Evolutionary conservation across 2,797 vertebrate species (phyloP), one percentile per base, ranked within the genome.

Genomic region (Sebastes dallii): DNA sequence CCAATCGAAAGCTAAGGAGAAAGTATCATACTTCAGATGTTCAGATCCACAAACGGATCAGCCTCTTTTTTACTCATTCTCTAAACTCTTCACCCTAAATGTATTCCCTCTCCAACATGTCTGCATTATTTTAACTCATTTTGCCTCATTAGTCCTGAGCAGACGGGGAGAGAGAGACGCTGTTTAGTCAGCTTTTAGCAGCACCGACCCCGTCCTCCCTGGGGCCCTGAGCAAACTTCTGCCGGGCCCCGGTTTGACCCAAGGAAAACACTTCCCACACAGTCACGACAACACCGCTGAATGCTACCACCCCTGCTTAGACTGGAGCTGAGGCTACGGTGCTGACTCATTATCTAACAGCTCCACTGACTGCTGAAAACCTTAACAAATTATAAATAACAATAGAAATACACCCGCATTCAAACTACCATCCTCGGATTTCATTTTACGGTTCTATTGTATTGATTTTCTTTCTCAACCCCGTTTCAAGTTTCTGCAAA

Each of bases 111-210:
- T 50, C 9, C n/a, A 32, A 60, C 64, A 61, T 65, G 59, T 27
- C 36, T 67, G 55, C 39, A 72, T 69, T 65, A 65, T 78, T 67
- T 68, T 27, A 50, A 67, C 16, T 68, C 58, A 36, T 36, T 36
- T 36, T 72, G 71, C 58, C 34, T 78, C 72, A 75, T 83, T 86
- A 74, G 60, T 68, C n/a, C 18, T 46, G 62, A 75, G 36, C 36
- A 60, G 78, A 66, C 25, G 0, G 18, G 36, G 50, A 64, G n/a
- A 54, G 61, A 65, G 61, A 65, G 66, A 25, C 62, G 1, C 22
- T 52, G 61, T 67, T 58, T 39, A 68, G 75, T 74, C 55, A 34
- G 74, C 59, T 59, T 74, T n/a, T 29, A 70, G 22, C 39, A 61
- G 32, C 8, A 22, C 20, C 5, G 10, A 62, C 25, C n/a, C 14